These are phyloP conservation scores for Hemaris fuciformis DNA, from an alignment of 2,888 invertebrate species.

Conservation along the genomic window DNA sequence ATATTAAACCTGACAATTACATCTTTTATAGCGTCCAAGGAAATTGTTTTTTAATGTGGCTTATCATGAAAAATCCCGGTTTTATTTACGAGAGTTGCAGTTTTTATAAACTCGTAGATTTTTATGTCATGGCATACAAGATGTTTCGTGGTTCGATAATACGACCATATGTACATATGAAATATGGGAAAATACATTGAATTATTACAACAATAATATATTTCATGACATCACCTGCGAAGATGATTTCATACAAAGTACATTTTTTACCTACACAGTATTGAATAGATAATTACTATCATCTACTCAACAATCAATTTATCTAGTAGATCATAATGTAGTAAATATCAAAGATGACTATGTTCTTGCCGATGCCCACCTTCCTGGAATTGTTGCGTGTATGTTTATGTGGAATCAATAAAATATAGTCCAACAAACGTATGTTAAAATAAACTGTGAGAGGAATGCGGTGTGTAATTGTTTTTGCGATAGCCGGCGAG, in stretches of 20 bases:
- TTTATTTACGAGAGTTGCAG: background rate
- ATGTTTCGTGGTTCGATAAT: no score
- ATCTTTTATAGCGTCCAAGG: background rate
- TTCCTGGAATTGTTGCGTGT: background rate
- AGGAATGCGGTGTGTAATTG: background rate
- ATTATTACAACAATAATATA: background rate
- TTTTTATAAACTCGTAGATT: background rate
- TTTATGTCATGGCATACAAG: background rate
- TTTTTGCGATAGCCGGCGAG: background rate
- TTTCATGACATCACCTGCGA: background rate
- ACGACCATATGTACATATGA: background rate
- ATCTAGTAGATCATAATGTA: background rate
- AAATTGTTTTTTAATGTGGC: background rate
- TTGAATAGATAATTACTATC: background rate
- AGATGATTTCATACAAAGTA: background rate
- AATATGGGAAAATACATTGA: background rate
- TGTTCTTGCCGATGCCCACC: background rate
- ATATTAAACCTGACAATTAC: background rate
- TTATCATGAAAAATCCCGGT: background rate
- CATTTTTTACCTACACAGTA: background rate
- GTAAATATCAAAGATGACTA: background rate
- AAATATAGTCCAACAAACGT: background rate
- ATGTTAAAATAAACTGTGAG: background rate
- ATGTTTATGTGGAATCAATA: background rate
- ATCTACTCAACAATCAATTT: background rate